phyloP scores from a whole-genome alignment of 2,888 invertebrate genomes.

The Tetramorium bicarinatum region DNA sequence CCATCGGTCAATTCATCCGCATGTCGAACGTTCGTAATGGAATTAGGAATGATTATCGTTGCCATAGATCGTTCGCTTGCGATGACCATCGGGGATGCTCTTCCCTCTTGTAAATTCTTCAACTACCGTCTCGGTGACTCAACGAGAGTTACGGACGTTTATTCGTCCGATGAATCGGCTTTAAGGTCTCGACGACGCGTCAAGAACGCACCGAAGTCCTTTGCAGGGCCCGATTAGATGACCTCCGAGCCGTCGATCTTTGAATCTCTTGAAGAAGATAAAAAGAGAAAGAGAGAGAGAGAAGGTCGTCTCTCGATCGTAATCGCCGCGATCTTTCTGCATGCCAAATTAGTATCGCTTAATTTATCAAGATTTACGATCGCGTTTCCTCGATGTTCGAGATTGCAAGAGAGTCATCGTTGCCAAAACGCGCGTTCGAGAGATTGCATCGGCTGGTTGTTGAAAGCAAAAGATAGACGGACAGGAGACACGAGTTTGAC shows the following conservation, averaged over 20 bases:
- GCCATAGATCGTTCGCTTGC: conserved; percentile 56
- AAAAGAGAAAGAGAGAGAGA: conserved; percentile 17
- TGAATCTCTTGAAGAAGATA: conserved; percentile 8
- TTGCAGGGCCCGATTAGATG: conserved; percentile 10
- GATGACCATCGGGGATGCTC: conserved; percentile 45
- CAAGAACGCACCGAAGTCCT: conserved; percentile 7
- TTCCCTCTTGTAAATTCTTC: conserved; percentile 50
- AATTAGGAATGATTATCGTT: conserved; percentile 59
- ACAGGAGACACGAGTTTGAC: neutral
- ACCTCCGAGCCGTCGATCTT: neutral
- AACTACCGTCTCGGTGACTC: conserved; percentile 21
- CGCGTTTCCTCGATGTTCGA: neutral
- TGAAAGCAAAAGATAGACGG: neutral
- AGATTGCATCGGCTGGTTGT: neutral
- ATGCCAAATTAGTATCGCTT: conserved; percentile 41
- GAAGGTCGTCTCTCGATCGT: conserved; percentile 14
- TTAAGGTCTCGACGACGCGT: conserved; percentile 18
- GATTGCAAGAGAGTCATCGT: conserved; percentile 7
- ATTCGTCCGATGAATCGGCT: conserved; percentile 31
- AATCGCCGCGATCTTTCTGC: conserved; percentile 17
- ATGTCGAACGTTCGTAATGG: conserved; percentile 38
- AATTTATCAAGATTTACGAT: conserved; percentile 60
- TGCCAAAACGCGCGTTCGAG: conserved; percentile 5
- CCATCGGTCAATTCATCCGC: conserved; percentile 9
- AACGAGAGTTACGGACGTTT: conserved; percentile 27